Percentiles rank a stretch among this genome's conserved stretches.
Evolutionary conservation across 2,888 invertebrate genomes (phyloP).

Genomic region (Galeopsomyia nigrocyanea): DNA sequence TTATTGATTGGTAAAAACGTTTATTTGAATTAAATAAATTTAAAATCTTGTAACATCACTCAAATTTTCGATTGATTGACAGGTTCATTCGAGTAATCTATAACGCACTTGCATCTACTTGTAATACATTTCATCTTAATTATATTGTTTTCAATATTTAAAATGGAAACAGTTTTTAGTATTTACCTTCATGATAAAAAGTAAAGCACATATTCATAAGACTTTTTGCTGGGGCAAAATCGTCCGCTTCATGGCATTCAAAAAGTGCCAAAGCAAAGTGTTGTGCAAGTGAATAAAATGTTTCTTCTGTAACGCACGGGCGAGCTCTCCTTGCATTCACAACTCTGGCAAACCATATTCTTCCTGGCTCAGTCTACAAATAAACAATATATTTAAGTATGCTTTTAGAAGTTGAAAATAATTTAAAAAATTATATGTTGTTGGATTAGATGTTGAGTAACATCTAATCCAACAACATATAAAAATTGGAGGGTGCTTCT

Average conservation of each 20-base stretch:
- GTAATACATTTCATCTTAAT: no score
- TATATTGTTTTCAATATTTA: no score
- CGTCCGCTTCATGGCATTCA: slow-evolving; percentile 80
- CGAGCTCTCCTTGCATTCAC: slow-evolving; percentile 77
- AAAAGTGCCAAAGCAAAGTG: slow-evolving; percentile 80
- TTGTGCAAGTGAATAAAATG: slow-evolving; percentile 79
- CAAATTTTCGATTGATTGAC: no score
- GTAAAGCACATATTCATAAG: slow-evolving; percentile 85
- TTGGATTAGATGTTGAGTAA: background rate
- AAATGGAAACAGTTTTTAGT: no score
- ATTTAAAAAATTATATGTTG: background rate
- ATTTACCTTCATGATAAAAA: slow-evolving; percentile 78
- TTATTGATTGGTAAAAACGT: no score
- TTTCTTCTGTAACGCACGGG: slow-evolving; percentile 75
- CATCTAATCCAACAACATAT: no score
- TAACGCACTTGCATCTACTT: no score
- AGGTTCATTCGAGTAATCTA: no score
- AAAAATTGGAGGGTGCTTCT: no score
- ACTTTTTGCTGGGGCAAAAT: slow-evolving; percentile 79
- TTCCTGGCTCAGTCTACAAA: slow-evolving; percentile 73
- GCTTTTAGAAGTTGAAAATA: slow-evolving; percentile 5
- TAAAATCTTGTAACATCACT: no score
- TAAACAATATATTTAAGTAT: background rate
- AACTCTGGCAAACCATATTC: slow-evolving; percentile 79
- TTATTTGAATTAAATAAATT: no score